These are phyloP conservation scores for Drosophila austrosaltans DNA, from an alignment of 2,888 invertebrate species.

Conservation along the genomic window DNA sequence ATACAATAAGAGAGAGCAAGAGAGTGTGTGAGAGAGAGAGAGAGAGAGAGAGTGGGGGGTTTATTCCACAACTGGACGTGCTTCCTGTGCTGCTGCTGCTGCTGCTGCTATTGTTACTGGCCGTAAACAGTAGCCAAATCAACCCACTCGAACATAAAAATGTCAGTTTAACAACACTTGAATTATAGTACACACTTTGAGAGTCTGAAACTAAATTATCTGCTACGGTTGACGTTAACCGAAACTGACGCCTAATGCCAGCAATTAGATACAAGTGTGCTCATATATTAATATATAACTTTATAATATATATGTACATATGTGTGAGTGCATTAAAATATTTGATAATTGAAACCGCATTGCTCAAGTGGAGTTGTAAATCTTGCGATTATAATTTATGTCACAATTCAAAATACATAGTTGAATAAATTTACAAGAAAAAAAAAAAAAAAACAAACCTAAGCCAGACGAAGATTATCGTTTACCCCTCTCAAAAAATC, in stretches of 20 bases:
- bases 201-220: slow-evolving; percentile 23
- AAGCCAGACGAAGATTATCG: slow-evolving; percentile 22
- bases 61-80: slow-evolving; percentile 27
- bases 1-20: slow-evolving; percentile 14
- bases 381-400: slow-evolving; percentile 25
- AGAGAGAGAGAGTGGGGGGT: slow-evolving; percentile 2
- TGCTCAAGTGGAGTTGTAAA: slow-evolving; percentile 47
- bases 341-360: slow-evolving; percentile 53
- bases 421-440: not conserved
- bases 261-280: slow-evolving; percentile 49
- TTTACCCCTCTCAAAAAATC: not conserved
- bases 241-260: slow-evolving; percentile 16
- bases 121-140: slow-evolving; percentile 28
- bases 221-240: slow-evolving; percentile 10
- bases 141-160: slow-evolving; percentile 39
- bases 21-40: not conserved
- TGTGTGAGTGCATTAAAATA: slow-evolving; percentile 46
- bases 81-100: slow-evolving; percentile 9
- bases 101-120: slow-evolving; percentile 10
- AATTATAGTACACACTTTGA: slow-evolving; percentile 33
- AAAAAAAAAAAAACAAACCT: too few relatives aligned
- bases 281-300: slow-evolving; percentile 44
- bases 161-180: slow-evolving; percentile 42
- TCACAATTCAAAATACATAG: slow-evolving; percentile 1
- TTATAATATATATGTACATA: slow-evolving; percentile 2